Evolutionary conservation across 2,113 vertebrate genomes (phyloP).

Genomic region (Edolisoma coerulescens): DNA sequence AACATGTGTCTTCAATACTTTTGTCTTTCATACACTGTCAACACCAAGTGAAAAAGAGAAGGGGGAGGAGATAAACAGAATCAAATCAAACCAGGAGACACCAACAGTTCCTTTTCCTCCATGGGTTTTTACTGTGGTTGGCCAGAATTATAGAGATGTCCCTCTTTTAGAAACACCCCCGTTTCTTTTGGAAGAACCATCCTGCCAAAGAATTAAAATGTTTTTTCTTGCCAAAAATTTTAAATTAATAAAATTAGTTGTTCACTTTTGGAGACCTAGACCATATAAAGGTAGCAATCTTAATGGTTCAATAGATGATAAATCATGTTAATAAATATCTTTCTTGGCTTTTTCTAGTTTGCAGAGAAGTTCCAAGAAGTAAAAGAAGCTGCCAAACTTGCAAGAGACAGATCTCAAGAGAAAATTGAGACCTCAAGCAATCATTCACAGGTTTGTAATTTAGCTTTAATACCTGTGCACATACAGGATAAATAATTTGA

Average conservation of each 20-base stretch:
- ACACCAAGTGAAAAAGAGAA: neutral
- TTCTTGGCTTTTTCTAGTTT: slow-evolving; percentile 80
- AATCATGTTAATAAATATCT: neutral
- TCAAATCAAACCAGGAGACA: neutral
- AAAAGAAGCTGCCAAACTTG: slow-evolving; percentile 90
- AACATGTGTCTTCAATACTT: neutral
- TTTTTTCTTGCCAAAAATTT: neutral
- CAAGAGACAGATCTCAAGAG: slow-evolving; percentile 93
- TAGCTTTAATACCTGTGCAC: neutral
- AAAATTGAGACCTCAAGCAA: slow-evolving; percentile 88
- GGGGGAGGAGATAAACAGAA: neutral
- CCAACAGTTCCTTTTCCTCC: neutral
- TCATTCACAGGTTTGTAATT: slow-evolving; percentile 86
- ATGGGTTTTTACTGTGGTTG: neutral
- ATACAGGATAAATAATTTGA: neutral
- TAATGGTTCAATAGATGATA: neutral
- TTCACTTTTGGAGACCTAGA: neutral
- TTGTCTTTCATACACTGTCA: neutral
- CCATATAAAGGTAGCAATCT: neutral
- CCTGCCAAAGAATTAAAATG: neutral
- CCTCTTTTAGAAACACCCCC: neutral
- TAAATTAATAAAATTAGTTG: neutral
- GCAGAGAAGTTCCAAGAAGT: slow-evolving; percentile 98
- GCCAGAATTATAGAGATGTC: neutral
- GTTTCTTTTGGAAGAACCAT: neutral